Percentiles rank a stretch among this genome's conserved stretches.
phyloP scores from a whole-genome alignment of 2,888 invertebrate genomes.

The Penaeus monodon region DNA sequence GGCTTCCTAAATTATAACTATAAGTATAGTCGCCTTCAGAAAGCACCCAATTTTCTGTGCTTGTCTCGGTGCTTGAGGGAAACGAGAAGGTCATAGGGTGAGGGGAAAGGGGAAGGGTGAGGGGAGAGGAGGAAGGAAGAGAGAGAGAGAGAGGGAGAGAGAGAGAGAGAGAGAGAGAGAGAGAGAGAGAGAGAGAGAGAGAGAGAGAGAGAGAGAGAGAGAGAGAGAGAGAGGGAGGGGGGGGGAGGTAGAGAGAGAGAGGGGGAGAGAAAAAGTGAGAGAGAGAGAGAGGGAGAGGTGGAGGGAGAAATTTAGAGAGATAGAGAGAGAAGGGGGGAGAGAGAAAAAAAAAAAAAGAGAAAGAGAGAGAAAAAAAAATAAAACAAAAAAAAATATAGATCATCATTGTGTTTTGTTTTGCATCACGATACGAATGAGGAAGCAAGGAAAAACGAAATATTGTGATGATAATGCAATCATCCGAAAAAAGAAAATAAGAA shows the following conservation, averaged over 20 bases:
- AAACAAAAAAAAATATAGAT: background rate
- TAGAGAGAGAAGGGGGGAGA: background rate
- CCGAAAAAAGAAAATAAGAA: background rate
- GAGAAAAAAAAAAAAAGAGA: background rate
- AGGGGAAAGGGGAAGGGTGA: too few relatives aligned
- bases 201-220: background rate
- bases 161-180: conserved; percentile 1
- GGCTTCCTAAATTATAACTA: too few relatives aligned
- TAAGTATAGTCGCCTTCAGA: too few relatives aligned
- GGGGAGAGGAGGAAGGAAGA: too few relatives aligned
- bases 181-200: conserved; percentile 2
- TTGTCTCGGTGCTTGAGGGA: too few relatives aligned
- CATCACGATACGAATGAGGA: background rate
- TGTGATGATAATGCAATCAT: background rate
- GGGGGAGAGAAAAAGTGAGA: background rate
- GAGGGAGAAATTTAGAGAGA: too few relatives aligned
- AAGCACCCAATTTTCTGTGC: too few relatives aligned
- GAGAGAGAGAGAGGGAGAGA: background rate
- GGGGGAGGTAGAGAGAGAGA: background rate
- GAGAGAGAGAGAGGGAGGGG: background rate
- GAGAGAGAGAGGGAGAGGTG: background rate
- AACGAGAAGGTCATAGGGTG: too few relatives aligned
- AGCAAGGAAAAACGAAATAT: background rate
- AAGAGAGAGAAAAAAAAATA: background rate
- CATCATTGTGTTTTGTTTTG: too few relatives aligned